phyloP scores from a whole-genome alignment of 2,797 vertebrate species.

The Fratercula arctica region DNA sequence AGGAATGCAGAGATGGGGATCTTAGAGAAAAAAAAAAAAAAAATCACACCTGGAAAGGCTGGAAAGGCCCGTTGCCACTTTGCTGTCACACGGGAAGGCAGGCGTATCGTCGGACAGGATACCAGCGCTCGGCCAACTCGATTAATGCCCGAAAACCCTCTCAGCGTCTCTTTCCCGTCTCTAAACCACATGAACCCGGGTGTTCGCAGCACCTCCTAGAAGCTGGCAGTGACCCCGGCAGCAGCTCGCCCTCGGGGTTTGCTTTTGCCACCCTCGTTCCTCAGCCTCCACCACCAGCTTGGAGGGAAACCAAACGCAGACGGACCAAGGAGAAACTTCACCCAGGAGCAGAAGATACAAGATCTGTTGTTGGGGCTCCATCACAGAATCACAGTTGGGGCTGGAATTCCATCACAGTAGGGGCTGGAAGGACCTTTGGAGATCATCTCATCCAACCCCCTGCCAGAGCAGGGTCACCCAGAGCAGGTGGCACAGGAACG shows the following conservation, averaged over 20 bases:
- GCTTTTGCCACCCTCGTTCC: neutral
- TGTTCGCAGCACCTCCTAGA: neutral
- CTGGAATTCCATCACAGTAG: too few relatives aligned
- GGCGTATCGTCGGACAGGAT: rapidly evolving
- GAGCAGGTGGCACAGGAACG: neutral
- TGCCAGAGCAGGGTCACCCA: neutral
- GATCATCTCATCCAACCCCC: neutral
- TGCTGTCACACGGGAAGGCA: rapidly evolving
- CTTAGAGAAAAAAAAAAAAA: neutral
- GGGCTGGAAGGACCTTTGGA: neutral
- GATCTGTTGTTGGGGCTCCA: neutral
- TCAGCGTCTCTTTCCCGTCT: neutral
- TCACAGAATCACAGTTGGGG: neutral
- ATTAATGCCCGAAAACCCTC: neutral
- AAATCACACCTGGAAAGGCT: neutral
- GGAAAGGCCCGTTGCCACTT: neutral
- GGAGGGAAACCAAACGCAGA: neutral
- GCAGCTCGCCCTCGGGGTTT: neutral
- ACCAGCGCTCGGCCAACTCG: neutral
- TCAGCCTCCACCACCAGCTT: neutral
- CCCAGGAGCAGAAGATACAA: neutral
- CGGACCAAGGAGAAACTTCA: neutral
- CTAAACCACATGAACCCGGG: too few relatives aligned
- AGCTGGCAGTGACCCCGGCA: neutral
- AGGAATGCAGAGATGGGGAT: neutral